Conservation (phyloP, 2,797 vertebrate species). For the Enteromius treurensis region DNA sequence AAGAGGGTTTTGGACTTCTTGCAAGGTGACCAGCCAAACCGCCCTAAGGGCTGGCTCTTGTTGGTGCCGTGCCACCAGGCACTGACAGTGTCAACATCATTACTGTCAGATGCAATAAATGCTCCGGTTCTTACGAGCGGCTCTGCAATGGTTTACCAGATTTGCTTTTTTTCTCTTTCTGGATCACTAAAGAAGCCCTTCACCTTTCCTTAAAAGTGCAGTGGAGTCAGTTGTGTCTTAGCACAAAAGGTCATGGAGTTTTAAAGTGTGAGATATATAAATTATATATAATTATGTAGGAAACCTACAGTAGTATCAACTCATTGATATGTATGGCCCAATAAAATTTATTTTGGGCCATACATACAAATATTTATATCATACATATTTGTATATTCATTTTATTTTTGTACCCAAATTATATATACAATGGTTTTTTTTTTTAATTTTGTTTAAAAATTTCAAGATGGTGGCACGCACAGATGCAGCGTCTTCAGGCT, state of each 20-base stretch:
- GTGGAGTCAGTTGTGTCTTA: background rate
- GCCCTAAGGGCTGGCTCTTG: slow-evolving; percentile 70
- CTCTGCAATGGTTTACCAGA: slow-evolving; percentile 47
- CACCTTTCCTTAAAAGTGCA: slow-evolving; percentile 6
- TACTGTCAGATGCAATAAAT: slow-evolving; percentile 74
- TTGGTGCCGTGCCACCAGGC: slow-evolving; percentile 58
- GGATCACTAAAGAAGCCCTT: slow-evolving; percentile 5
- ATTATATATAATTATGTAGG: background rate
- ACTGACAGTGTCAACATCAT: slow-evolving; percentile 69
- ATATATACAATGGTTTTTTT: no score
- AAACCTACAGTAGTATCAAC: background rate
- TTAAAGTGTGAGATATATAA: background rate
- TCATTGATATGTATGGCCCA: background rate
- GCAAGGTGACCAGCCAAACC: slow-evolving; percentile 74
- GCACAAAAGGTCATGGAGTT: background rate
- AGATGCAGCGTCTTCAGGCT: no score
- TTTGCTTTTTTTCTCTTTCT: slow-evolving; percentile 46
- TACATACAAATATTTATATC: no score
- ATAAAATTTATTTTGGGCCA: background rate
- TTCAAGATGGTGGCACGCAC: no score
- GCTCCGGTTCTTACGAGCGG: slow-evolving; percentile 55
- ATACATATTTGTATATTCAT: no score
- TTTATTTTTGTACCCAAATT: no score
- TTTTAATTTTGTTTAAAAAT: no score
- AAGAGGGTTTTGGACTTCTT: slow-evolving; percentile 72